Evolutionary conservation across 2,888 invertebrate genomes (phyloP).

Genomic region (Euclidia mi): DNA sequence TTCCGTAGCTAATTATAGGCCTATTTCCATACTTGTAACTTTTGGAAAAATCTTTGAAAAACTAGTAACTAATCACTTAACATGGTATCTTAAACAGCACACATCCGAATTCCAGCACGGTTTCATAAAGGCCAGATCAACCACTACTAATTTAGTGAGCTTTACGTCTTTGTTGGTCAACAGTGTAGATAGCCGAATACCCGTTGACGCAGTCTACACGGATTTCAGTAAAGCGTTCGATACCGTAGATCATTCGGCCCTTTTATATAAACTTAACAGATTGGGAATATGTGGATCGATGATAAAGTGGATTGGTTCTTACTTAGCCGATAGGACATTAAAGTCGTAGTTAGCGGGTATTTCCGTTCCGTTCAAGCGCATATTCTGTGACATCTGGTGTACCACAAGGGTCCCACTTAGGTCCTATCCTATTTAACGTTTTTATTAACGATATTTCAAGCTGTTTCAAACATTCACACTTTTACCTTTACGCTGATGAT

Average conservation of each 20-base stretch:
- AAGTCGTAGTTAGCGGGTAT: neutral
- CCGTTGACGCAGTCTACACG: too few relatives aligned
- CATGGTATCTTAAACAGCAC: neutral
- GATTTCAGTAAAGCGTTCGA: too few relatives aligned
- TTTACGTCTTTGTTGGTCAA: neutral
- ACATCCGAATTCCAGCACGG: constrained; percentile 1
- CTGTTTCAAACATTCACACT: neutral
- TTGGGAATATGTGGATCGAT: neutral
- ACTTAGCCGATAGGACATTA: neutral
- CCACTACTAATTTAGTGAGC: neutral
- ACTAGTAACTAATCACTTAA: neutral
- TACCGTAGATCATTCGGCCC: neutral
- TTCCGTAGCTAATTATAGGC: too few relatives aligned
- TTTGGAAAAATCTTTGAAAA: neutral
- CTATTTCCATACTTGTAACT: too few relatives aligned
- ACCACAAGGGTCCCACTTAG: neutral
- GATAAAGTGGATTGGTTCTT: neutral
- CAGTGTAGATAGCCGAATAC: too few relatives aligned
- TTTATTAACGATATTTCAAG: neutral
- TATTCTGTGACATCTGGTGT: neutral
- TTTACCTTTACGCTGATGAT: neutral
- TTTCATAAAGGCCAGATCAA: neutral
- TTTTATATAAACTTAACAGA: neutral
- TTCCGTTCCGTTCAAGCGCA: too few relatives aligned
- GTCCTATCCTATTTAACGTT: neutral